phyloP scores from a whole-genome alignment of 2,113 vertebrate genomes.

The Nothoprocta perdicaria region DNA sequence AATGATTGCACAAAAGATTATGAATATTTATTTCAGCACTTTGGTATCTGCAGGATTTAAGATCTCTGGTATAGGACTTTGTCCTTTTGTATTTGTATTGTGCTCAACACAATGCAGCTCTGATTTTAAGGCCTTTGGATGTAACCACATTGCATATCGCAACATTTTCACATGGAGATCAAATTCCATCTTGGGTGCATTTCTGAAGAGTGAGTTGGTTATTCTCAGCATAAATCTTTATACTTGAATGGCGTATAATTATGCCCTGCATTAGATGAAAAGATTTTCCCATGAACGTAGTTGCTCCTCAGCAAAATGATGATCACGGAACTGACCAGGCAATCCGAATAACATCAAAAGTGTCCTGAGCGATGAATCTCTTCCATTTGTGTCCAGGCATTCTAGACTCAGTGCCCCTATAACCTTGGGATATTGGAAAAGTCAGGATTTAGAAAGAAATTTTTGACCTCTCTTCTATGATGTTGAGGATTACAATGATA shows the following conservation, averaged over 20 bases:
- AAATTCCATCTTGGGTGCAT: not conserved
- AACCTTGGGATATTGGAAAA: not conserved
- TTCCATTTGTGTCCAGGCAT: not conserved
- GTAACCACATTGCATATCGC: not conserved
- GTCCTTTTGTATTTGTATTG: not conserved
- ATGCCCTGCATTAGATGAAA: not conserved
- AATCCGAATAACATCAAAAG: not conserved
- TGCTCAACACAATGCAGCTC: not conserved
- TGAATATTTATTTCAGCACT: constrained; percentile 14
- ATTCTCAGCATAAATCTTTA: not conserved
- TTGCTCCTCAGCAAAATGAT: not conserved
- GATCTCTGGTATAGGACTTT: not conserved
- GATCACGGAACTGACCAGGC: not conserved
- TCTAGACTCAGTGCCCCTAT: rapidly evolving
- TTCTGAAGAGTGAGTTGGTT: not conserved
- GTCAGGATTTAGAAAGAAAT: not conserved
- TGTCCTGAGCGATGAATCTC: not conserved
- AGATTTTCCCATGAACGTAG: not conserved
- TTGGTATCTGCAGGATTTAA: not conserved
- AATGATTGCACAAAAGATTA: not conserved
- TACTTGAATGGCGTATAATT: not conserved
- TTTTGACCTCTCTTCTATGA: not conserved
- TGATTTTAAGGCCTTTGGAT: not conserved
- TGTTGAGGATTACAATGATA: not conserved
- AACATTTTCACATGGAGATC: constrained; percentile 30